Base-by-base conservation (phyloP, 2,797 vertebrate genomes). In the Lagodon rhomboides region DNA sequence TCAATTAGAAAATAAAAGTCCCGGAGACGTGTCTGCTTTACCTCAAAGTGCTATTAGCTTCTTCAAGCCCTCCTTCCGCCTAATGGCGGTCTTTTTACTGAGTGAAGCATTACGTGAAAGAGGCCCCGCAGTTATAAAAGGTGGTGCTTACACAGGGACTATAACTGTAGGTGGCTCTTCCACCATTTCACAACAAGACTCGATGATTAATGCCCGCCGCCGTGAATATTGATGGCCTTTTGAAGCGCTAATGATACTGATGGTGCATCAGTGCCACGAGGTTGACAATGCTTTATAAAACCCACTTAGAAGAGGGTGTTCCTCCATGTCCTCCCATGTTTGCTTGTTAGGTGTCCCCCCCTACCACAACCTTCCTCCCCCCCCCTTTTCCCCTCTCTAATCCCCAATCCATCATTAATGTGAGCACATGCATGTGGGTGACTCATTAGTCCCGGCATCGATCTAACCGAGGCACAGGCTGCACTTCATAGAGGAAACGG, bases 401-500 rank as follows among this genome's bases (percentile, higher is more conserved):
- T 50, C 0, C 0, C 38, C 50, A 70, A 77, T 88, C 81, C 70
- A 84, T 91, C 83, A 87, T 77, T 81, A 90, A 79, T 86, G 77
- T 75, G 78, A 88, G 77, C 60, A 87, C 83, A 89, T 58, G 69
- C 82, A 87, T 90, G 88, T 78, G 75, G 88, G 80, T 85, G 87
- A 84, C 88, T 94, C 89, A 94, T 95, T 94, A 94, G 90, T 78
- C 74, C 38, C 61, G 13, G 62, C 83, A 95, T 94, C 60, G 92
- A 94, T 93, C 86, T 69, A 72, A 76, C 65, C 73, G 61, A 13
- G 71, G 75, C 68, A 51, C 77, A 60, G 73, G 77, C 76, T 59
- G 82, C 79, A 54, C 79, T 64, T 88, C 82, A 80, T 68, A 46
- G 64, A 87, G 85, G 86, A 88, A 91, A 71, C 73, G 3, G 77